A percentile compares a stretch with the other conserved stretches of the same genome.
These are phyloP conservation scores for Gila orcuttii DNA, from an alignment of 2,113 vertebrate species.

Conservation along the genomic window DNA sequence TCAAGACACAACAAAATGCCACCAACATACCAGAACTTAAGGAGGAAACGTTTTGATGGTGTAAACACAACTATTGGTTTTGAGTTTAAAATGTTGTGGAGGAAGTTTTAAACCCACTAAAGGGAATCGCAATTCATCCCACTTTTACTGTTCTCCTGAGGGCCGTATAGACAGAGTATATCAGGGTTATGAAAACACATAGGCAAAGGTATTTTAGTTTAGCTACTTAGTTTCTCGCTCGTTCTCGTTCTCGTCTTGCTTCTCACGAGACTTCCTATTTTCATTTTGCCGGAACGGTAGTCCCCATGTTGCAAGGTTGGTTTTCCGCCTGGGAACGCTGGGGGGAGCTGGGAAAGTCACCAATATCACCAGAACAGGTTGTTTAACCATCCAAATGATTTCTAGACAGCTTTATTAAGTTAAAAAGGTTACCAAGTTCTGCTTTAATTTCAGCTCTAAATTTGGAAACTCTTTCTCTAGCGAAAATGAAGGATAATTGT, in stretches of 20 bases:
- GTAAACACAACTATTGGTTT: not conserved
- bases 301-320: too few relatives aligned
- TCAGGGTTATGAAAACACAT: not conserved
- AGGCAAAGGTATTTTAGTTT: slow-evolving; percentile 17
- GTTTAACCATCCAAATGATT: too few relatives aligned
- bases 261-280: too few relatives aligned
- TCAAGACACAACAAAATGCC: not conserved
- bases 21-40: not conserved
- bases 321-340: too few relatives aligned
- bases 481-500: not conserved
- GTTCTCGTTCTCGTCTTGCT: too few relatives aligned
- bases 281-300: too few relatives aligned
- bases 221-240: too few relatives aligned
- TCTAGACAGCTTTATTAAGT: too few relatives aligned
- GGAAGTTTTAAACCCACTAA: not conserved
- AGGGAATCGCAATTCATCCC: not conserved
- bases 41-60: not conserved
- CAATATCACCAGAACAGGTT: too few relatives aligned
- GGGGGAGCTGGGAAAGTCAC: too few relatives aligned
- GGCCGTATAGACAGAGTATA: not conserved
- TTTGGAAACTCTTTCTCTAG: slow-evolving; percentile 6
- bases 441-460: slow-evolving; percentile 29
- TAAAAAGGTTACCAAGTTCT: too few relatives aligned
- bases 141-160: not conserved
- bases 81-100: not conserved